Evolutionary conservation across 2,113 vertebrate genomes (phyloP).

Genomic region (Notarius lentiginosus): DNA sequence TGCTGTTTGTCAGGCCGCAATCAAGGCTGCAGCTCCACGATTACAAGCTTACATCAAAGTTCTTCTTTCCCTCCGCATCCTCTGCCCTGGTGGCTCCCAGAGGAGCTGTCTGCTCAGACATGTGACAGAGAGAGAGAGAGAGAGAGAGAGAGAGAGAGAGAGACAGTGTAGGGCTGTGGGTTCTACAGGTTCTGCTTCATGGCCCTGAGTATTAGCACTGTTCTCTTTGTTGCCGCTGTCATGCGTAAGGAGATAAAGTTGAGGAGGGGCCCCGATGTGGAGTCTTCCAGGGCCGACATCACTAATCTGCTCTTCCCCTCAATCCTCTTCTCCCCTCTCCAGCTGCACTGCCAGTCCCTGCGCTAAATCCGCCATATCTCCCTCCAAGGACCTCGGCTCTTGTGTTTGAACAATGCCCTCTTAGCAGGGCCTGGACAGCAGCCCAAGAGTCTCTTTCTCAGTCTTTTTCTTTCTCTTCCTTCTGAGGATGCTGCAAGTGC

Average conservation of each 20-base stretch:
- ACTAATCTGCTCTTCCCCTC: slow-evolving; percentile 60
- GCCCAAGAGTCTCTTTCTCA: slow-evolving; percentile 47
- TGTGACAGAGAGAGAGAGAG: slow-evolving; percentile 49
- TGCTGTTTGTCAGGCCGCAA: slow-evolving; percentile 58
- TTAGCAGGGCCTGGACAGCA: slow-evolving; percentile 57
- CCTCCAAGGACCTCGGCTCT: slow-evolving; percentile 59
- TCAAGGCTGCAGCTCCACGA: slow-evolving; percentile 57
- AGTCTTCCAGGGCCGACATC: slow-evolving; percentile 57
- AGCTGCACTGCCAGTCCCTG: slow-evolving; percentile 54
- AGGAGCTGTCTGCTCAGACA: slow-evolving; percentile 57
- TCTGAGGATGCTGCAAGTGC: slow-evolving; percentile 10
- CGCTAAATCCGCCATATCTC: slow-evolving; percentile 64
- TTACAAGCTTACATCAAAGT: slow-evolving; percentile 63
- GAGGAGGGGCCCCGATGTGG: slow-evolving; percentile 52
- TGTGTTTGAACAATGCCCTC: slow-evolving; percentile 63
- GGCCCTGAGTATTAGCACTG: slow-evolving; percentile 61
- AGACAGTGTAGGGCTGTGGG: slow-evolving; percentile 44
- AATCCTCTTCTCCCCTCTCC: slow-evolving; percentile 58
- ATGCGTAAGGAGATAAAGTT: slow-evolving; percentile 62
- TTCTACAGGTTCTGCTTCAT: slow-evolving; percentile 62
- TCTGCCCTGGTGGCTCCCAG: slow-evolving; percentile 55
- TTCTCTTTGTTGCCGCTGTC: slow-evolving; percentile 63
- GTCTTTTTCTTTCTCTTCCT: not conserved
- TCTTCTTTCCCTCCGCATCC: slow-evolving; percentile 52
- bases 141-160: slow-evolving; percentile 36